phyloP scores from a whole-genome alignment of 1,140 invertebrate genomes.

The Brachionus rotundiformis region DNA sequence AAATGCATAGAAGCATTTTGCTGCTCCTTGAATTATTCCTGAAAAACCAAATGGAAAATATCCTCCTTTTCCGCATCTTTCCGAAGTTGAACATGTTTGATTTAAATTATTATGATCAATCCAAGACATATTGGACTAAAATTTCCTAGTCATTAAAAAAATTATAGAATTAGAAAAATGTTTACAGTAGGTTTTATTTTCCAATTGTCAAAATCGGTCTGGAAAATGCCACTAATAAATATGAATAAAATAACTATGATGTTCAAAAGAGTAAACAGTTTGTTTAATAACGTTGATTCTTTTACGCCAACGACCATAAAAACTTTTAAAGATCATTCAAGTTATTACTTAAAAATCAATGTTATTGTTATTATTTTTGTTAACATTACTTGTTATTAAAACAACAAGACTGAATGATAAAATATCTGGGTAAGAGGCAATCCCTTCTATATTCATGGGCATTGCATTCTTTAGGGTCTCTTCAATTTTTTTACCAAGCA shows the following conservation, averaged over 20 bases:
- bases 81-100: not conserved
- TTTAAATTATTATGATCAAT: not conserved
- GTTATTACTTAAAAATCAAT: too few relatives aligned
- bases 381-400: slow-evolving; percentile 49
- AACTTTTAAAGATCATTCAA: slow-evolving; percentile 55
- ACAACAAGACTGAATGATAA: slow-evolving; percentile 69
- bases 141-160: not conserved
- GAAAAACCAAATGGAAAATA: slow-evolving; percentile 42
- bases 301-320: slow-evolving; percentile 77
- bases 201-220: slow-evolving; percentile 64
- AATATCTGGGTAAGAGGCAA: slow-evolving; percentile 76
- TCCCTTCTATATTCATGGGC: slow-evolving; percentile 65
- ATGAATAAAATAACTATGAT: slow-evolving; percentile 60
- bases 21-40: slow-evolving; percentile 23
- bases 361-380: not conserved
- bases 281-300: slow-evolving; percentile 64
- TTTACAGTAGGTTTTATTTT: slow-evolving; percentile 58
- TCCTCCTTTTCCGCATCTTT: slow-evolving; percentile 32
- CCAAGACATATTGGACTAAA: slow-evolving; percentile 1
- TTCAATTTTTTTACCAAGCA: slow-evolving; percentile 59
- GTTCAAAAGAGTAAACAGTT: slow-evolving; percentile 58
- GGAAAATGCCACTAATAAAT: slow-evolving; percentile 62
- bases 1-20: slow-evolving; percentile 48
- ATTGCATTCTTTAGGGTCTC: slow-evolving; percentile 59
- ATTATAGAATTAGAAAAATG: not conserved